Evolutionary conservation across 2,797 vertebrate species (phyloP).

Genomic region (Alauda arvensis): DNA sequence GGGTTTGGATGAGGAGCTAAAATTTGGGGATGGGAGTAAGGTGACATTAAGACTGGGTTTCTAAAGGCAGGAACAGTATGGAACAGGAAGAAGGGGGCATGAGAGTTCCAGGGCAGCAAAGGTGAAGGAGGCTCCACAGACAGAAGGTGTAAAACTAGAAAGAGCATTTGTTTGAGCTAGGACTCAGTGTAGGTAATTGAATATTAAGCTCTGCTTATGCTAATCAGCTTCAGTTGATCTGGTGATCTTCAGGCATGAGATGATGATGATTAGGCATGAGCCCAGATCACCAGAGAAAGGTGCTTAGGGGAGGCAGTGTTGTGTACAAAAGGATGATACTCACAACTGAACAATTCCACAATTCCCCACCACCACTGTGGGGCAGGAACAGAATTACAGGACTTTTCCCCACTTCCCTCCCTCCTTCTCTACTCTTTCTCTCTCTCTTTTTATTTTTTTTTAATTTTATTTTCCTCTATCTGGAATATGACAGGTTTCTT

Average conservation of each 20-base stretch:
- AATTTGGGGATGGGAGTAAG: not conserved
- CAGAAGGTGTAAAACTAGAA: not conserved
- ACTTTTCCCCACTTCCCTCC: not conserved
- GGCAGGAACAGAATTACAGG: not conserved
- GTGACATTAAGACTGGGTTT: not conserved
- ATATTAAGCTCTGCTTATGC: not conserved
- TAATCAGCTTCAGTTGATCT: not conserved
- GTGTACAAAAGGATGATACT: not conserved
- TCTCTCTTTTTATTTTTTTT: too few species aligned
- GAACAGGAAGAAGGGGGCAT: not conserved
- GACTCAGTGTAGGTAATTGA: not conserved
- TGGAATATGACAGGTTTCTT: not conserved
- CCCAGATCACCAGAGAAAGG: not conserved
- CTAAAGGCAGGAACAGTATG: not conserved
- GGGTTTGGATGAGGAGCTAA: not conserved
- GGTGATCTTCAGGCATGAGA: too few species aligned
- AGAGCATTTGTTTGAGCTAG: not conserved
- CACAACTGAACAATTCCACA: not conserved
- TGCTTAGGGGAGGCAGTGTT: rapidly evolving
- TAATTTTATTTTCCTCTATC: too few species aligned
- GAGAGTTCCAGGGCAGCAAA: not conserved
- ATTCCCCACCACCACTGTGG: rapidly evolving
- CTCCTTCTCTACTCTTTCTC: not conserved
- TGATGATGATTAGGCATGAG: not conserved
- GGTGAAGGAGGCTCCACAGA: rapidly evolving